These are phyloP conservation scores for Eubasilissa regina DNA, from an alignment of 1,140 invertebrate genomes.

Conservation along the genomic window DNA sequence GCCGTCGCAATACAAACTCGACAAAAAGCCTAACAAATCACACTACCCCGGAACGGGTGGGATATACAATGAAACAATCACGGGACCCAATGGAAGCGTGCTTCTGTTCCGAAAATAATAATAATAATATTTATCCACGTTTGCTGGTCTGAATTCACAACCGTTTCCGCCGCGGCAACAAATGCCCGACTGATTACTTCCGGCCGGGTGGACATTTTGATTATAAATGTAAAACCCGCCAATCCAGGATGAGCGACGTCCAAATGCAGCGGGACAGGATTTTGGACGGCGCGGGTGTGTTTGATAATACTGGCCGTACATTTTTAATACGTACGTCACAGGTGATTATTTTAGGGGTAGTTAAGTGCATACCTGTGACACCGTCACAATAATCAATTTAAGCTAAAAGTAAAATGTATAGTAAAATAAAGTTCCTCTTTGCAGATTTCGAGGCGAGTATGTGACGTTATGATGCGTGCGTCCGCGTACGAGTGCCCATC, in stretches of 20 bases:
- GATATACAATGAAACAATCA: conserved; percentile 13
- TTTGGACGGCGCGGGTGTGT: no score
- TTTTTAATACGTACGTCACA: no score
- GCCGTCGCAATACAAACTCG: neutral
- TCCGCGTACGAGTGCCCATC: no score
- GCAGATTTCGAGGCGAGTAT: no score
- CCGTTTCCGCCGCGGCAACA: conserved; percentile 49
- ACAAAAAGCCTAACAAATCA: neutral
- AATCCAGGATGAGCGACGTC: neutral
- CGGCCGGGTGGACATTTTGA: conserved; percentile 53
- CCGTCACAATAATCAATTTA: no score
- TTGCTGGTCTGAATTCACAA: conserved; percentile 38
- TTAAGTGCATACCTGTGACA: no score
- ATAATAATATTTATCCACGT: conserved; percentile 29
- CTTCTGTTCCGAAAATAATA: neutral
- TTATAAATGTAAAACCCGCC: conserved; percentile 47
- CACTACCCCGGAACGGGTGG: neutral
- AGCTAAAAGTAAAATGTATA: no score
- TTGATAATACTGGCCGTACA: no score
- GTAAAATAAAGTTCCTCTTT: no score
- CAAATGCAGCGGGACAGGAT: no score
- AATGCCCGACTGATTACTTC: conserved; percentile 55
- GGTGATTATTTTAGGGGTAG: no score
- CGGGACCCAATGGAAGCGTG: neutral
- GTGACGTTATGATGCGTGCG: no score